Evolutionary conservation across 2,797 vertebrate genomes (phyloP).

Genomic region (Pachyuromys duprasi): DNA sequence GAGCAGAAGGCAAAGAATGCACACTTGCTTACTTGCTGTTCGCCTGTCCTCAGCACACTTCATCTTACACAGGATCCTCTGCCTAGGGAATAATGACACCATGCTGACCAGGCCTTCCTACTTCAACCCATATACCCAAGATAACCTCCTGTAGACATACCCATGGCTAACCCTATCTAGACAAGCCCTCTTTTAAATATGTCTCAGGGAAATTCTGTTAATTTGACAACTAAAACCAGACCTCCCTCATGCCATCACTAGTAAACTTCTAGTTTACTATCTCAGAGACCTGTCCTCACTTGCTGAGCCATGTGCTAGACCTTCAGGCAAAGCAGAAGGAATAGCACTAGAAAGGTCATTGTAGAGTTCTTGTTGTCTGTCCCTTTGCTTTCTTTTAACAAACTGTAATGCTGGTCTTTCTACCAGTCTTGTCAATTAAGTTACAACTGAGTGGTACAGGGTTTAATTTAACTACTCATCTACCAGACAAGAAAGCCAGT

Average conservation of each 20-base stretch:
- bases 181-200: background rate
- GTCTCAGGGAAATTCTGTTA: background rate
- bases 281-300: background rate
- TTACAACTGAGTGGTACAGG: background rate
- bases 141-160: background rate
- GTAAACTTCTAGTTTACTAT: background rate
- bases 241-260: background rate
- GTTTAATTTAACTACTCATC: background rate
- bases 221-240: background rate
- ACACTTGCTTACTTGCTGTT: too few relatives aligned
- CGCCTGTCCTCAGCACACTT: background rate
- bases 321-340: background rate
- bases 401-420: background rate
- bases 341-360: background rate
- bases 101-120: background rate
- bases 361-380: background rate
- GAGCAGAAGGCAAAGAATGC: background rate
- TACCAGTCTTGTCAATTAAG: background rate
- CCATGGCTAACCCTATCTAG: background rate
- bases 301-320: background rate
- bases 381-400: slow-evolving; percentile 24
- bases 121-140: background rate
- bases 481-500: background rate
- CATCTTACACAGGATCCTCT: background rate
- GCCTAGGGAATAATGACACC: background rate